These are phyloP conservation scores for Drosophila antonietae DNA, from an alignment of 2,888 invertebrate species.

Conservation along the genomic window DNA sequence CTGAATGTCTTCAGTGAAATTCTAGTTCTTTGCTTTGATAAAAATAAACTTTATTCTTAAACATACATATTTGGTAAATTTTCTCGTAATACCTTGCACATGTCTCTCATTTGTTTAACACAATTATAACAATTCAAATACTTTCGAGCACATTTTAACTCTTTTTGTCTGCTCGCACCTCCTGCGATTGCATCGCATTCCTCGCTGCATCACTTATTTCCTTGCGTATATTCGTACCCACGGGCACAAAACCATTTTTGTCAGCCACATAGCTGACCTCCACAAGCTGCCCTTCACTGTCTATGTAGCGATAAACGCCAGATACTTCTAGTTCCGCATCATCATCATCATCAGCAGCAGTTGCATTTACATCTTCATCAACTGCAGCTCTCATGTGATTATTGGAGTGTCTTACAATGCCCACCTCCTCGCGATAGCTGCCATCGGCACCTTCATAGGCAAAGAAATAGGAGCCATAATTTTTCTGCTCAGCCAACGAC, in stretches of 20 bases:
- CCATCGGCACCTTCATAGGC: constrained; percentile 78
- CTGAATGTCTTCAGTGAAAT: background rate
- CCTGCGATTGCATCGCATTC: constrained; percentile 17
- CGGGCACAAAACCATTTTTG: constrained; percentile 79
- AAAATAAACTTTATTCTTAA: background rate
- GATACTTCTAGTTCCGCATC: constrained; percentile 70
- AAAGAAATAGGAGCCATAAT: constrained; percentile 81
- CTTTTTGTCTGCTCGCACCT: constrained; percentile 18
- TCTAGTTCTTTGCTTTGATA: background rate
- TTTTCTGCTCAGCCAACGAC: constrained; percentile 65
- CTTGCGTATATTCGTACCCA: constrained; percentile 68
- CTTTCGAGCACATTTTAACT: background rate
- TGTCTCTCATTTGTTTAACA: background rate
- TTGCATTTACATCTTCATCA: constrained; percentile 29
- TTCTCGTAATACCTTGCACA: background rate
- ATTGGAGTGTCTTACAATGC: constrained; percentile 51
- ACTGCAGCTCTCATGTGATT: constrained; percentile 3
- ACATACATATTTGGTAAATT: constrained; percentile 6
- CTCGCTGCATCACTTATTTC: constrained; percentile 63
- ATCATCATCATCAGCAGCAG: constrained; percentile 52
- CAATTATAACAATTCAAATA: background rate
- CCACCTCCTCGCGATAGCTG: constrained; percentile 78
- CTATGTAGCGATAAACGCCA: constrained; percentile 79
- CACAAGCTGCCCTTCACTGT: constrained; percentile 72
- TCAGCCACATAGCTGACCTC: constrained; percentile 81